Conservation (phyloP, 1,140 invertebrate genomes). For the Listronotus bonariensis region DNA sequence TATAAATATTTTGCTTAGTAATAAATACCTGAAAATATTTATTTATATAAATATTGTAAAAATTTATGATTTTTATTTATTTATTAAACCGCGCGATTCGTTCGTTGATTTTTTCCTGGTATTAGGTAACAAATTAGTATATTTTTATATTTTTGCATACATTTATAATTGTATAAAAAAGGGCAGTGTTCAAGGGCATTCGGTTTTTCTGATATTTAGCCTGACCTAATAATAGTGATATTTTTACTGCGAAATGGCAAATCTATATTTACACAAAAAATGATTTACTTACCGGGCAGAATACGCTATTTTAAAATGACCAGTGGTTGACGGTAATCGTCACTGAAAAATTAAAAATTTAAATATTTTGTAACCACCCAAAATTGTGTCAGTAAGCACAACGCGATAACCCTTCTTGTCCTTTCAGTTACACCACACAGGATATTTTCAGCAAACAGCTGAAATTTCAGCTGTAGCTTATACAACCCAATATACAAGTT, state of each 20-base stretch:
- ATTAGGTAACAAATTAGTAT: too few species aligned
- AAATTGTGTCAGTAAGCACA: conserved; percentile 40
- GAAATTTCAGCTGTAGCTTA: conserved; percentile 18
- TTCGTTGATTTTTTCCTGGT: too few species aligned
- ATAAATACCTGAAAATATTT: neutral
- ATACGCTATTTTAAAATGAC: conserved; percentile 1
- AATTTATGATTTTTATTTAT: neutral
- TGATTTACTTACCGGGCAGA: conserved; percentile 13
- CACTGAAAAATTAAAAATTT: neutral
- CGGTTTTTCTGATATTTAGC: conserved; percentile 3
- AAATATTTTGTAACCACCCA: conserved; percentile 24
- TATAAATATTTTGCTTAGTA: neutral
- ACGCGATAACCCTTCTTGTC: conserved; percentile 36
- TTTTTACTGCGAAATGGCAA: neutral
- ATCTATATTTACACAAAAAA: conserved; percentile 10
- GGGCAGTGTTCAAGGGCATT: neutral
- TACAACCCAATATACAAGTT: conserved; percentile 16
- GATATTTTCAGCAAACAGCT: conserved; percentile 37
- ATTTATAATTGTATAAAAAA: too few species aligned
- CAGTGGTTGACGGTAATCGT: neutral
- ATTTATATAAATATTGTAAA: neutral
- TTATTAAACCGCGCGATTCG: neutral
- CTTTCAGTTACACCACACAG: conserved; percentile 33
- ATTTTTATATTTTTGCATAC: neutral
- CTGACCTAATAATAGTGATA: conserved; percentile 20